Percentiles rank a stretch among this genome's conserved stretches.
These are phyloP conservation scores for Rhynchophorus ferrugineus DNA, from an alignment of 1,140 invertebrate species.

Conservation along the genomic window DNA sequence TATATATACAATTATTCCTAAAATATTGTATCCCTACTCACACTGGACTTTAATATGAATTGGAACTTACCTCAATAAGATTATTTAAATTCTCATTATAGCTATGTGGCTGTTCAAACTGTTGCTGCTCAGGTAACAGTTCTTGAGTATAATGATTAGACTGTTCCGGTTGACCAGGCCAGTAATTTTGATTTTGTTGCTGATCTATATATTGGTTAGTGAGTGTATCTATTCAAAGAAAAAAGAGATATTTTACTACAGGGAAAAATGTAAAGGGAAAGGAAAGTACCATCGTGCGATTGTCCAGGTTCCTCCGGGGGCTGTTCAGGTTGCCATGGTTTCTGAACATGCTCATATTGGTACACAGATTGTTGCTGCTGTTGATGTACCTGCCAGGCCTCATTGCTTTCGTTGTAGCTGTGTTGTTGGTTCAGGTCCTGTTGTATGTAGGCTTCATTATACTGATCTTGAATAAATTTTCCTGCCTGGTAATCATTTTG, in stretches of 20 bases:
- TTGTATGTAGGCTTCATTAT: conserved; percentile 35
- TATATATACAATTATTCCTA: too few species aligned
- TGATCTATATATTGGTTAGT: conserved; percentile 26
- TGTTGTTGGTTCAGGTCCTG: conserved; percentile 37
- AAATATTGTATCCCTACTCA: too few species aligned
- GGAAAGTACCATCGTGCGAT: conserved; percentile 11
- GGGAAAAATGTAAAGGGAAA: not conserved
- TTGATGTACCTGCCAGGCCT: conserved; percentile 27
- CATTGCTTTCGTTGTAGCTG: conserved; percentile 24
- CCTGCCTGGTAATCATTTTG: conserved; percentile 32
- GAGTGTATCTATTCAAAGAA: conserved; percentile 19
- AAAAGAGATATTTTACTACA: not conserved
- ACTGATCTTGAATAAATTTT: conserved; percentile 9
- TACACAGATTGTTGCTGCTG: conserved; percentile 18
- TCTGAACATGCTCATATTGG: conserved; percentile 4
- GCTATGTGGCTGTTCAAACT: not conserved
- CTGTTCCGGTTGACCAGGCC: conserved; percentile 26
- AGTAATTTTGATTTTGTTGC: conserved; percentile 23
- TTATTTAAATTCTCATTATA: conserved; percentile 30
- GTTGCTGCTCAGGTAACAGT: conserved; percentile 19
- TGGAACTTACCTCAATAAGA: conserved; percentile 25
- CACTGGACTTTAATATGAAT: not conserved
- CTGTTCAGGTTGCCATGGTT: conserved; percentile 9
- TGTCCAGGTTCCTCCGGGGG: conserved; percentile 5
- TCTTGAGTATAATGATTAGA: conserved; percentile 22